These are phyloP conservation scores for Myotis myotis DNA, from an alignment of 2,797 vertebrate species.

Conservation along the genomic window DNA sequence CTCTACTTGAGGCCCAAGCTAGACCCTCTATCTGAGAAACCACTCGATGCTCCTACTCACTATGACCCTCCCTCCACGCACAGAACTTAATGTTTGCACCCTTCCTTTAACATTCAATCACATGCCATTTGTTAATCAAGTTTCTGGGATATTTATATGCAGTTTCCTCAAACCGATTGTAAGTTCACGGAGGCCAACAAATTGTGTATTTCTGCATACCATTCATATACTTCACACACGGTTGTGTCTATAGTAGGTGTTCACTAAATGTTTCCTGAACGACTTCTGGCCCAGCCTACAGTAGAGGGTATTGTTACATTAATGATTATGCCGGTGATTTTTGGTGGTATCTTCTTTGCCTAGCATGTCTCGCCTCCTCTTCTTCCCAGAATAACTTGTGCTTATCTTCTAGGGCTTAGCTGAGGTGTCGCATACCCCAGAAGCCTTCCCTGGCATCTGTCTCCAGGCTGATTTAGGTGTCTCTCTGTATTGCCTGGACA, in stretches of 20 bases:
- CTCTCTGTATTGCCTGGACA: neutral
- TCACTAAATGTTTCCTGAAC: neutral
- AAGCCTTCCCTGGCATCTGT: neutral
- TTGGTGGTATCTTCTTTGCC: neutral
- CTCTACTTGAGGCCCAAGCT: neutral
- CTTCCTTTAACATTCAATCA: neutral
- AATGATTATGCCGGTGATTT: neutral
- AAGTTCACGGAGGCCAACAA: neutral
- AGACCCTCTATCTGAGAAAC: neutral
- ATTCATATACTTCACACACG: neutral
- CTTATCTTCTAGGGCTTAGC: neutral
- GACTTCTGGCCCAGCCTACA: neutral
- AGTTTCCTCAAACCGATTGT: neutral
- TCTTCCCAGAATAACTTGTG: neutral
- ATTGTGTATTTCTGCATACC: neutral
- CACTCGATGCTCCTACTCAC: neutral
- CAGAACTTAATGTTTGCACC: neutral
- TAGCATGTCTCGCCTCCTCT: neutral
- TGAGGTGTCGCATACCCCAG: neutral
- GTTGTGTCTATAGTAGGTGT: neutral
- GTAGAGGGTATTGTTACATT: neutral
- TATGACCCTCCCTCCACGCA: neutral
- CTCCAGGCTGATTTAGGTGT: neutral
- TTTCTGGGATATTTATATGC: neutral
- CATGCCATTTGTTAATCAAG: neutral